Conservation (phyloP, 2,888 invertebrate genomes). For the Oeneis ivallda region DNA sequence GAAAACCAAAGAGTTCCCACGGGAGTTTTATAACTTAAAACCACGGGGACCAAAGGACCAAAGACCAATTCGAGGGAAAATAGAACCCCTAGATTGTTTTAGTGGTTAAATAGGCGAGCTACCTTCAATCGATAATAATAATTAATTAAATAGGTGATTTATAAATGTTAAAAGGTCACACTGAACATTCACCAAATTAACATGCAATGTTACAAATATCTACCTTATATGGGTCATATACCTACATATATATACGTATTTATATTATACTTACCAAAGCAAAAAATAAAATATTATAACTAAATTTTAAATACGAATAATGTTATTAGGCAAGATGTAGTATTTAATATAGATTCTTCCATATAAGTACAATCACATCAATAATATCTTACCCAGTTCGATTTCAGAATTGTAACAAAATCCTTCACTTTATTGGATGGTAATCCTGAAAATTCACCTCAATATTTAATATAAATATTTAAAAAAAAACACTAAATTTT, state of each 20-base stretch:
- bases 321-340: neutral
- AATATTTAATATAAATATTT: neutral
- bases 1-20: no score
- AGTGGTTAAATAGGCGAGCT: neutral
- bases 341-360: neutral
- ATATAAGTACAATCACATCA: neutral
- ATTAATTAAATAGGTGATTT: neutral
- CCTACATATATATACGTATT: neutral
- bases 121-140: neutral
- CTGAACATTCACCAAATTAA: constrained; percentile 8
- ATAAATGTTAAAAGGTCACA: constrained; percentile 3
- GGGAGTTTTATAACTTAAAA: no score
- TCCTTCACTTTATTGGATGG: constrained; percentile 3
- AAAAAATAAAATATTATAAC: neutral
- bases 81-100: no score
- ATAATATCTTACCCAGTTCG: constrained; percentile 10
- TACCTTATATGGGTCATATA: neutral
- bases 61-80: no score
- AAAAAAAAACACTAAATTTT: neutral
- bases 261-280: constrained; percentile 1
- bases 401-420: neutral
- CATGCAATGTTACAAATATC: neutral
- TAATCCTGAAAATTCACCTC: constrained; percentile 11
- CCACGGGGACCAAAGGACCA: no score
- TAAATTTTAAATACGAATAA: neutral